Percentiles rank a stretch among this genome's conserved stretches.
These are phyloP conservation scores for Neopipo cinnamomea DNA, from an alignment of 2,113 vertebrate genomes.

Conservation along the genomic window DNA sequence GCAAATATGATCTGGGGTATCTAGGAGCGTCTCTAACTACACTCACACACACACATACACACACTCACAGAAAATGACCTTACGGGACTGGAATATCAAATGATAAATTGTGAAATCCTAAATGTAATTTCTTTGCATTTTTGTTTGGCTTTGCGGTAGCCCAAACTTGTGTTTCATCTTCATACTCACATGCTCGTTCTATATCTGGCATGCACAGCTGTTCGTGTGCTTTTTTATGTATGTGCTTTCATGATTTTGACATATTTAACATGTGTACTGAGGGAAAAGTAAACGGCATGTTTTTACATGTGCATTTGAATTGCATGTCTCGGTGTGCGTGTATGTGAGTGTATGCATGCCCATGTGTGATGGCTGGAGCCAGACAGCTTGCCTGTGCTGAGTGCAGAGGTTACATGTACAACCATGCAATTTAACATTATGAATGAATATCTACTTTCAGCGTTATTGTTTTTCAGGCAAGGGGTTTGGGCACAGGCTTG, in stretches of 20 bases:
- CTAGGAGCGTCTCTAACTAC: neutral
- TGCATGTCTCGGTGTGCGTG: too few relatives aligned
- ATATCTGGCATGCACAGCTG: neutral
- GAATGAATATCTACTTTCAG: neutral
- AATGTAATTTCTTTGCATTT: neutral
- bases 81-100: neutral
- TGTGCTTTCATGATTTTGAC: neutral
- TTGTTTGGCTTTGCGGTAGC: neutral
- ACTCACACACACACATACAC: neutral
- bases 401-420: neutral
- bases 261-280: neutral
- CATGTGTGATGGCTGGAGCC: neutral
- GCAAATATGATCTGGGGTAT: neutral
- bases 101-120: neutral
- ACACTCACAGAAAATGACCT: neutral
- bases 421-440: neutral
- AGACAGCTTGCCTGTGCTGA: neutral
- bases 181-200: neutral
- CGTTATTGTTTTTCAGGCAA: neutral
- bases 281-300: neutral
- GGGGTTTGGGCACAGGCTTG: neutral
- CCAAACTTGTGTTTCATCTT: neutral
- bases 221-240: neutral
- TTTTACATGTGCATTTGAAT: neutral
- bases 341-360: too few relatives aligned